Evolutionary conservation across 2,888 invertebrate species (phyloP).

Genomic region (Drosophila glabriapex): DNA sequence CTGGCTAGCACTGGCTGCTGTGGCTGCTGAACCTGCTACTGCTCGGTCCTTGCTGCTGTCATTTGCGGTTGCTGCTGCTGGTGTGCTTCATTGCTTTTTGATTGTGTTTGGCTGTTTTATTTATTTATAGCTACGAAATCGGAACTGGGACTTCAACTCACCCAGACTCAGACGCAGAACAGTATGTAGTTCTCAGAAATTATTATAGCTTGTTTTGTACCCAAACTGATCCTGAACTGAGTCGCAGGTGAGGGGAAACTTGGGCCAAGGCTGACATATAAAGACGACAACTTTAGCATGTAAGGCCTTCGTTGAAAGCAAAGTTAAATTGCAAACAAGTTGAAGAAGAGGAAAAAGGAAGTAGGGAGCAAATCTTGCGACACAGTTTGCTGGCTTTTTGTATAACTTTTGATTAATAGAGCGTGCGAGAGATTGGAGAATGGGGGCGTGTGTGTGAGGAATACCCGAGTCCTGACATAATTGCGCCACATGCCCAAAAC

Average conservation of each 20-base stretch:
- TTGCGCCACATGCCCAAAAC: slow-evolving; percentile 67
- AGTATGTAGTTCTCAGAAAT: slow-evolving; percentile 61
- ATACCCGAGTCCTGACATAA: slow-evolving; percentile 54
- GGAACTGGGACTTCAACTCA: slow-evolving; percentile 24
- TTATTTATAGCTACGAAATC: slow-evolving; percentile 68
- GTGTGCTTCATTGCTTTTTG: slow-evolving; percentile 76
- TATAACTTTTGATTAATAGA: slow-evolving; percentile 78
- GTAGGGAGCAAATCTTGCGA: slow-evolving; percentile 44
- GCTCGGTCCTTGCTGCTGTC: slow-evolving; percentile 40
- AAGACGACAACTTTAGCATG: slow-evolving; percentile 44
- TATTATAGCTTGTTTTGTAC: slow-evolving; percentile 64
- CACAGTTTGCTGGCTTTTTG: slow-evolving; percentile 71
- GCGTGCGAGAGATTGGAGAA: slow-evolving; percentile 36
- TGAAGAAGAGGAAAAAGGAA: slow-evolving; percentile 16
- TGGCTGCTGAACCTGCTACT: slow-evolving; percentile 32
- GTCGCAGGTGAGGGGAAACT: neutral
- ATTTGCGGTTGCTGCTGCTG: slow-evolving; percentile 67
- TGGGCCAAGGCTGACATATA: slow-evolving; percentile 10
- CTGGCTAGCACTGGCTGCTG: slow-evolving; percentile 4
- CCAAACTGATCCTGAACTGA: slow-evolving; percentile 8
- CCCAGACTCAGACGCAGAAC: slow-evolving; percentile 3
- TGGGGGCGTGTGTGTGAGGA: slow-evolving; percentile 3
- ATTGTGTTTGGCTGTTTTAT: slow-evolving; percentile 77
- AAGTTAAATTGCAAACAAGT: slow-evolving; percentile 73
- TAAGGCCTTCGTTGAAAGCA: slow-evolving; percentile 52